A percentile compares a stretch with the other conserved stretches of the same genome.
phyloP scores from a whole-genome alignment of 2,113 vertebrate species.

The Steatornis caripensis region DNA sequence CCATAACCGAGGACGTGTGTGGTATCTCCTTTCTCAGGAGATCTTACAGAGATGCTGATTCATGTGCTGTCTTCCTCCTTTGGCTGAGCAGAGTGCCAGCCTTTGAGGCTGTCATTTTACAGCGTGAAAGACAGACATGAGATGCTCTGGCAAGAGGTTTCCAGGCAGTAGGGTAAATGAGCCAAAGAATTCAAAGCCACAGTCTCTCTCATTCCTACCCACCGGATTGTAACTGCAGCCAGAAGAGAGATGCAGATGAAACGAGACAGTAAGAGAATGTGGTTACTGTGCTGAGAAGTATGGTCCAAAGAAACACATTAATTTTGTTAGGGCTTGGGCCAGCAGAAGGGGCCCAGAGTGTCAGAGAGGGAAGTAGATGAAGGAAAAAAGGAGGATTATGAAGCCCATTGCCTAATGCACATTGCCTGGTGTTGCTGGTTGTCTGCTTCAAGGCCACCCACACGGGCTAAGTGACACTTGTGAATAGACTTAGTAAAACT shows the following conservation, averaged over 20 bases:
- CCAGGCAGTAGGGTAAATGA: background rate
- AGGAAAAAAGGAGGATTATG: background rate
- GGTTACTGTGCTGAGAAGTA: background rate
- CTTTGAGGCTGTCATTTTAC: background rate
- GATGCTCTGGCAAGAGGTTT: background rate
- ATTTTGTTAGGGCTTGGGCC: background rate
- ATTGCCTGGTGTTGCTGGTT: background rate
- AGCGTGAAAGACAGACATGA: background rate
- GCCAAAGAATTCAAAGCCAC: slow-evolving; percentile 15
- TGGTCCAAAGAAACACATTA: background rate
- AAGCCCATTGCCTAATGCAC: background rate
- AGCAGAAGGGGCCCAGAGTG: background rate
- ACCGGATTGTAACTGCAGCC: background rate
- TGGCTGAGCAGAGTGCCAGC: background rate
- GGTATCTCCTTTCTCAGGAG: background rate
- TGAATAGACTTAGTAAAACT: background rate
- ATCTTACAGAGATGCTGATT: background rate
- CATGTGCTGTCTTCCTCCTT: background rate
- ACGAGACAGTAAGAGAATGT: background rate
- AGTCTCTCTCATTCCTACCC: background rate
- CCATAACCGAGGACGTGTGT: rapidly evolving
- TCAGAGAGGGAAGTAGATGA: background rate
- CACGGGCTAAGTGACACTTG: background rate
- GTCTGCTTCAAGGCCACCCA: background rate
- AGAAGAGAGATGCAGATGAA: slow-evolving; percentile 8